Conservation (phyloP, 2,888 invertebrate species). For the Ashinkailepas kermadecensis region DNA sequence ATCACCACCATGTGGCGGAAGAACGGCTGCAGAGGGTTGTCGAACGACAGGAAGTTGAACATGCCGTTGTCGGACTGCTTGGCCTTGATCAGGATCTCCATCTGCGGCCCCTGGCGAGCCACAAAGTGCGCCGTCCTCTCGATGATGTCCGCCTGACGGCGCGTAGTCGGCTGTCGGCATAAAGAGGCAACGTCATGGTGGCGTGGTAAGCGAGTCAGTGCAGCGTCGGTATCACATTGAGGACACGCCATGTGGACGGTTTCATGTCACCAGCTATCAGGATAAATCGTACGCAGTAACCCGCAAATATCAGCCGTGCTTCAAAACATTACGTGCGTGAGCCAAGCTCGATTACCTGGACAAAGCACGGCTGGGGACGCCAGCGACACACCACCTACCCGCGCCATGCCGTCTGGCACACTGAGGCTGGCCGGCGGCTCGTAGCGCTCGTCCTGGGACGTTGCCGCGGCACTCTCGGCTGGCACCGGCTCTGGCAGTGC, state of each 20-base stretch:
- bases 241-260: too few species aligned
- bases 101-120: slow-evolving; percentile 80
- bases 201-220: too few species aligned
- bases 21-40: slow-evolving; percentile 74
- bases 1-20: slow-evolving; percentile 59
- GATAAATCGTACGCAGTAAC: too few species aligned
- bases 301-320: too few species aligned
- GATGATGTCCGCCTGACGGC: slow-evolving; percentile 85
- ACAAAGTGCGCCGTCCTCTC: slow-evolving; percentile 89
- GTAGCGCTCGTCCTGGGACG: slow-evolving; percentile 38
- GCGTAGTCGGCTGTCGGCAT: slow-evolving; percentile 56
- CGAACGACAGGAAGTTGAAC: slow-evolving; percentile 86
- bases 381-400: not conserved
- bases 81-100: slow-evolving; percentile 97
- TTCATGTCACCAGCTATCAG: too few species aligned
- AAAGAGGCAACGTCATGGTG: too few species aligned
- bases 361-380: too few species aligned
- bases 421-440: slow-evolving; percentile 42
- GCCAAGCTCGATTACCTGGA: too few species aligned
- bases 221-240: too few species aligned
- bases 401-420: slow-evolving; percentile 29
- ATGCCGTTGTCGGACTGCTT: slow-evolving; percentile 90
- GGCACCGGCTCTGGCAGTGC: not conserved
- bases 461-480: not conserved
- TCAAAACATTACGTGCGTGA: too few species aligned